Conservation (phyloP, 1,140 invertebrate species). For the Potamilus streckersoni region DNA sequence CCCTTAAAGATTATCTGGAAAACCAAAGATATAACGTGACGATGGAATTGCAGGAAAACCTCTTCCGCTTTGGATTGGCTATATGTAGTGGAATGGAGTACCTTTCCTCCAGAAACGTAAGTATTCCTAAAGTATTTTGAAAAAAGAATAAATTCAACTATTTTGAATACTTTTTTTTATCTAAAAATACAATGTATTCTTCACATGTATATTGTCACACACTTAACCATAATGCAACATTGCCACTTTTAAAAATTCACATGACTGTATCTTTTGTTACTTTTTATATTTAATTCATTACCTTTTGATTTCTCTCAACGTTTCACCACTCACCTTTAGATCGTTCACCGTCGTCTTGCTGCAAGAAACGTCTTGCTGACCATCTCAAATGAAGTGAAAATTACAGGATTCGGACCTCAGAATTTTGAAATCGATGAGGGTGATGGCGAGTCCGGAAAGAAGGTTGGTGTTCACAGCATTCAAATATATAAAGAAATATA, state of each 20-base stretch:
- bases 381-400: conserved; percentile 24
- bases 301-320: too few relatives aligned
- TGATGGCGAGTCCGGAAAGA: conserved; percentile 9
- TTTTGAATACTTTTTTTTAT: too few relatives aligned
- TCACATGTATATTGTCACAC: too few relatives aligned
- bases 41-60: conserved; percentile 81
- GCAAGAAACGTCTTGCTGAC: conserved; percentile 35
- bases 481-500: too few relatives aligned
- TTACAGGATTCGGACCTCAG: conserved; percentile 32
- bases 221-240: too few relatives aligned
- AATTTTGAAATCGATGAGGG: conserved; percentile 7
- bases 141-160: too few relatives aligned
- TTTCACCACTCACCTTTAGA: background rate
- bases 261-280: too few relatives aligned
- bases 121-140: too few relatives aligned
- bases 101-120: conserved; percentile 84
- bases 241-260: too few relatives aligned
- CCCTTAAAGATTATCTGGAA: conserved; percentile 17
- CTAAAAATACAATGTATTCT: too few relatives aligned
- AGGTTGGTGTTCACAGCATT: background rate
- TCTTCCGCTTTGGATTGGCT: conserved; percentile 95
- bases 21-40: conserved; percentile 8
- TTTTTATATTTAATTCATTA: too few relatives aligned
- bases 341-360: conserved; percentile 33
- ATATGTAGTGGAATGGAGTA: conserved; percentile 96